Percentiles rank a stretch among this genome's conserved stretches.
Evolutionary conservation across 23 tunicate species (phyloP).

Genomic region (Styela plicata): DNA sequence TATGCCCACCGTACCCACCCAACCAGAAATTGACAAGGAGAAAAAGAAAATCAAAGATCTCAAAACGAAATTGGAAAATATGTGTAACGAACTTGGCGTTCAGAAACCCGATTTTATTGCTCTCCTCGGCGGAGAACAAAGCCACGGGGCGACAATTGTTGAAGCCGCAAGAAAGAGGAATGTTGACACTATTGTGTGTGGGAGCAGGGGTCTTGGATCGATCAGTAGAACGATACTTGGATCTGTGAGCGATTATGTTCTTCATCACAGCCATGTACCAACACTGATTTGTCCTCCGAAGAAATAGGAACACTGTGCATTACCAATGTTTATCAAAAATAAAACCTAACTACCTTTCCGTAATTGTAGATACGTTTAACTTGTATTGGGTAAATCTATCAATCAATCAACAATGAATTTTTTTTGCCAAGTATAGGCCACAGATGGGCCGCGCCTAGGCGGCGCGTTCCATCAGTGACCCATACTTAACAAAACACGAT

Average conservation of each 20-base stretch:
- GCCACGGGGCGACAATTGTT: neutral
- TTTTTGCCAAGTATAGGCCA: too few species aligned
- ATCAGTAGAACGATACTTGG: neutral
- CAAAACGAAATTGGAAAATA: too few species aligned
- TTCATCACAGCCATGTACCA: conserved; percentile 39
- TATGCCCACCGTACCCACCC: neutral
- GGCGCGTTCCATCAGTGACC: too few species aligned
- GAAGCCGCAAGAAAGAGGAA: neutral
- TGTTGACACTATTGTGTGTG: neutral
- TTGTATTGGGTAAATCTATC: too few species aligned
- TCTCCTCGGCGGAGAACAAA: neutral
- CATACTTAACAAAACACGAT: too few species aligned
- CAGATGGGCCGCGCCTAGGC: too few species aligned
- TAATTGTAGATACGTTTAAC: too few species aligned
- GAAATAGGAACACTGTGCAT: neutral
- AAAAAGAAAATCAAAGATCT: neutral
- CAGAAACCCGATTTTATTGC: neutral
- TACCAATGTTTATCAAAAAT: too few species aligned
- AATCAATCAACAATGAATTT: too few species aligned
- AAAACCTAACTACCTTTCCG: too few species aligned
- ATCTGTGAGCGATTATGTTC: conserved; percentile 40
- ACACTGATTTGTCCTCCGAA: conserved; percentile 20
- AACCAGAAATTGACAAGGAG: neutral
- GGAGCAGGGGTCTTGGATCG: neutral
- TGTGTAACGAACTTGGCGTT: neutral